A percentile compares a stretch with the other conserved stretches of the same genome.
phyloP scores from a whole-genome alignment of 2,888 invertebrate genomes.

The Neuroscelio doddi region DNA sequence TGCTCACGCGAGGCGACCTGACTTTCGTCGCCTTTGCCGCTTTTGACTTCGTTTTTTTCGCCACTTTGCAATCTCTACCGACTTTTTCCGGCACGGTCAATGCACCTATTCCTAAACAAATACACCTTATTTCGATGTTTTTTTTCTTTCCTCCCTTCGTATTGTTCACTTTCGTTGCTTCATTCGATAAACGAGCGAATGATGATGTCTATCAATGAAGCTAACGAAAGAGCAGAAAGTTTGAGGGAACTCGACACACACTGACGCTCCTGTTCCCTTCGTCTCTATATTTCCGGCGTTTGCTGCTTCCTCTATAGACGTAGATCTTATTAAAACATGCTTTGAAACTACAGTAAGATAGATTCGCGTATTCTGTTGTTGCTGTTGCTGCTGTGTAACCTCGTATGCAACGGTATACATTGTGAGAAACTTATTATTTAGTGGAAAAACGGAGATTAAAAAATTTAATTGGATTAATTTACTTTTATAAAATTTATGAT shows the following conservation, averaged over 20 bases:
- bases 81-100: conserved; percentile 50
- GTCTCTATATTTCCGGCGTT: conserved; percentile 1
- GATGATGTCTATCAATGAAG: too few relatives aligned
- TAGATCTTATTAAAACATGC: neutral
- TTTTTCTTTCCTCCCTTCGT: neutral
- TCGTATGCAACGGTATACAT: too few relatives aligned
- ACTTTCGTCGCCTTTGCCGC: conserved; percentile 46
- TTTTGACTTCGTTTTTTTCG: conserved; percentile 56
- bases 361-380: too few relatives aligned
- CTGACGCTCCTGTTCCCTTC: conserved; percentile 4
- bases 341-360: neutral
- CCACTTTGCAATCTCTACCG: conserved; percentile 52
- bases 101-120: neutral
- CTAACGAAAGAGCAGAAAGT: neutral
- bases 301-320: neutral
- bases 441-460: too few relatives aligned
- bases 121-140: too few relatives aligned
- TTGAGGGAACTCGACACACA: neutral
- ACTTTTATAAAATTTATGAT: too few relatives aligned
- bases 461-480: too few relatives aligned
- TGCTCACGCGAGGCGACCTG: conserved; percentile 36
- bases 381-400: too few relatives aligned
- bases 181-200: too few relatives aligned
- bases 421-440: too few relatives aligned
- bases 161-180: conserved; percentile 1